Evolutionary conservation across 1,140 invertebrate species (phyloP).

Genomic region (Heterodera schachtii): DNA sequence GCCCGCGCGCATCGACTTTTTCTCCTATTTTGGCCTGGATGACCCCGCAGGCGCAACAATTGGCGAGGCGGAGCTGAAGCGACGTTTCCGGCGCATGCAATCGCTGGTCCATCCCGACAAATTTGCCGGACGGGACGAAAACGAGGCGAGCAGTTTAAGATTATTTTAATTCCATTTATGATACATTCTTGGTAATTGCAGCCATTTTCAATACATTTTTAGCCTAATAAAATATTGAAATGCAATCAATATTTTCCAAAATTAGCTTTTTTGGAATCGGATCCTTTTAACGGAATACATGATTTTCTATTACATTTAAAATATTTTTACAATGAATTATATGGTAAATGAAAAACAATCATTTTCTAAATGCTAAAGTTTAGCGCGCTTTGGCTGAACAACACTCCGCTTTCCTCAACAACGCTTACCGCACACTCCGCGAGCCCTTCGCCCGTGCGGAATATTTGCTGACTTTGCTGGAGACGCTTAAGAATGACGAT

Average conservation of each 20-base stretch:
- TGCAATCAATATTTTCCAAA: no score
- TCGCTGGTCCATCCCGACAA: conserved; percentile 34
- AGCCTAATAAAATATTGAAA: no score
- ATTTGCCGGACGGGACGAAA: conserved; percentile 19
- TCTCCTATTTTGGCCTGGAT: conserved; percentile 29
- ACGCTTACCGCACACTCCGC: conserved; percentile 26
- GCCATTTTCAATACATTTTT: no score
- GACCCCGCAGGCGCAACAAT: neutral
- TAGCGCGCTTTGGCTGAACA: conserved; percentile 26
- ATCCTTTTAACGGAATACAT: no score
- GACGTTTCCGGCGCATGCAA: conserved; percentile 27
- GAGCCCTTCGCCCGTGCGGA: conserved; percentile 30
- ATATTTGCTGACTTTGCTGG: conserved; percentile 28
- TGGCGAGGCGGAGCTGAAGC: conserved; percentile 21
- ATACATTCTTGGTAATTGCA: no score
- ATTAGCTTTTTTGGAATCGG: no score
- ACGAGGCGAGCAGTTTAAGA: conserved; percentile 8
- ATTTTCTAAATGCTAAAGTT: neutral
- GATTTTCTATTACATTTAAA: no score
- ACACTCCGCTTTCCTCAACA: conserved; percentile 34
- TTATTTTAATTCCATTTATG: neutral
- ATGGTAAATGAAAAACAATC: no score
- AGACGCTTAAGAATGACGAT: neutral
- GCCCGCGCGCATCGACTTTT: conserved; percentile 9
- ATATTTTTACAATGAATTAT: no score